Base-by-base conservation (phyloP, 2,888 invertebrate genomes). In the Pandemis corylana region DNA sequence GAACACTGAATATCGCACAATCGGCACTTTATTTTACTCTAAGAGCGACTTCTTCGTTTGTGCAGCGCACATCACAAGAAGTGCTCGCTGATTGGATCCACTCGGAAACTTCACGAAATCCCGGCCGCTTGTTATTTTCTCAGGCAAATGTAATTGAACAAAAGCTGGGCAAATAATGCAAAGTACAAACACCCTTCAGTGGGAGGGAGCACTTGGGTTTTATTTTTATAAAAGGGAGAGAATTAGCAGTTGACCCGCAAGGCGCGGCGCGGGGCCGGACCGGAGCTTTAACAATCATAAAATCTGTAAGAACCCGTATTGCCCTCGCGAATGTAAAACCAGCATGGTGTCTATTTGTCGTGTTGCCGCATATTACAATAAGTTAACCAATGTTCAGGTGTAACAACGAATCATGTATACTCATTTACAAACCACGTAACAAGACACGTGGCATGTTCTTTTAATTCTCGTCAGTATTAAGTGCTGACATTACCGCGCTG, bases 171-270 rank as follows among this genome's bases (percentile, higher is more conserved):
- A 59, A 65, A 61, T 68, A 69, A 65, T 10, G 66, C 15, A 41
- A 28, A 44, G 44, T 36, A 15, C 41, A 9, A 42, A 44, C 46
- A 59, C 64, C 64, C 68, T 64, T 73, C 64, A 56, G 46, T 49
- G 15, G 56, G 36, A 41, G 59, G 28, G 65, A 73, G 59, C 65
- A 65, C 64, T 69, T 49, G 46, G 13, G 62, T 62, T 62, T 62
- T 41, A 62, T 62, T 41, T 62, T 62, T 41, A 62, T 41, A 41
- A 13, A 62, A 62, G n/a, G 62, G 51, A 51, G 62, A 20, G 71
- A 67, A 67, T 61, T 61, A 72, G 71, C 71, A 41, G 49, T 66
- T 61, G 71, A 49, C 71, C 71, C 59, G 65, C 12, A 46, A 46
- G 46, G 59, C 9, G 46, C 44, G 10, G 46, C 7, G 64, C 46